phyloP scores from a whole-genome alignment of 2,113 vertebrate species.

The Sprattus sprattus region DNA sequence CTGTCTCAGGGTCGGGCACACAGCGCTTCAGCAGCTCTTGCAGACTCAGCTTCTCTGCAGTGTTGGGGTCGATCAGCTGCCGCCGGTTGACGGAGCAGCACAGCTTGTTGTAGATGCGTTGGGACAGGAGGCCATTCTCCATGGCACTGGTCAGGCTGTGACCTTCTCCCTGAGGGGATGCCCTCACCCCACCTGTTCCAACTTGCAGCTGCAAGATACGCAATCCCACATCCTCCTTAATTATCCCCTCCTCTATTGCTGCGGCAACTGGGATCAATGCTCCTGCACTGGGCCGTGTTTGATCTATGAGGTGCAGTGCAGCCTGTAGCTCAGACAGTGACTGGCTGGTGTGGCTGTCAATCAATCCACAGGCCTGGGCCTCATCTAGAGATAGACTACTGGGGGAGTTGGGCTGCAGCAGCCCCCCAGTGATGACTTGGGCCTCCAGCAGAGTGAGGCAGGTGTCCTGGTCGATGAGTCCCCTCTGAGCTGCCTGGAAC shows the following conservation, averaged over 20 bases:
- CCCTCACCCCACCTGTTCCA: slow-evolving; percentile 72
- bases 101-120: slow-evolving; percentile 67
- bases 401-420: slow-evolving; percentile 77
- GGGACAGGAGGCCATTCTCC: slow-evolving; percentile 66
- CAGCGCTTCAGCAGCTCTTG: slow-evolving; percentile 76
- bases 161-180: slow-evolving; percentile 48
- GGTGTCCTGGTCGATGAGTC: slow-evolving; percentile 94
- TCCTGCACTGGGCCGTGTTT: slow-evolving; percentile 45
- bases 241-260: slow-evolving; percentile 76
- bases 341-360: slow-evolving; percentile 70
- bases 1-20: slow-evolving; percentile 75
- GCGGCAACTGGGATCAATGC: slow-evolving; percentile 65
- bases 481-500: slow-evolving; percentile 85
- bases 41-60: slow-evolving; percentile 81
- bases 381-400: slow-evolving; percentile 78
- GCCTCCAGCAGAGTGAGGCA: slow-evolving; percentile 82
- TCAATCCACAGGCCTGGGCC: slow-evolving; percentile 73
- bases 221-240: slow-evolving; percentile 77
- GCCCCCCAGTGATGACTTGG: slow-evolving; percentile 83
- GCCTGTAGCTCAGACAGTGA: slow-evolving; percentile 74
- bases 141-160: slow-evolving; percentile 75
- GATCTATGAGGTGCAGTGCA: slow-evolving; percentile 66
- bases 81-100: slow-evolving; percentile 62
- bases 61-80: slow-evolving; percentile 89
- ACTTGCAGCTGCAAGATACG: slow-evolving; percentile 83